Conservation (phyloP, 2,888 invertebrate species). For the Tinea pellionella region DNA sequence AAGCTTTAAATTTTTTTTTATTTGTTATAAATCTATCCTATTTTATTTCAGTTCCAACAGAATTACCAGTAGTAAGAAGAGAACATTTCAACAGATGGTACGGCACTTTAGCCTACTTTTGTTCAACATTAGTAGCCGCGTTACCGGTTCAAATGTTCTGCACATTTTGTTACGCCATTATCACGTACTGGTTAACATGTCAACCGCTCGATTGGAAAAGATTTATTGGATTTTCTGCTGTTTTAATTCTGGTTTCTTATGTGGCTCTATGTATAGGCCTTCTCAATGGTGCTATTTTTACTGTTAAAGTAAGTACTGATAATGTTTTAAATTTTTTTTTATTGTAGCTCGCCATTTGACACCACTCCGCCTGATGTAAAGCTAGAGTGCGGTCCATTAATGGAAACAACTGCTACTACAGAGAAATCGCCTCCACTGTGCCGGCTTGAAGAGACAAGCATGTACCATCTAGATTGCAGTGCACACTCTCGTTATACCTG, state of each 20-base stretch:
- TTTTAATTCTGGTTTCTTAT: conserved; percentile 81
- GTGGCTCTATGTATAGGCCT: conserved; percentile 90
- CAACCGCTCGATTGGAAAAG: conserved; percentile 84
- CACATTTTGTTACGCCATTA: conserved; percentile 78
- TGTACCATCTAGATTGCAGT: too few relatives aligned
- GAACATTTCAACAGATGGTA: conserved; percentile 95
- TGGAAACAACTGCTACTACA: background rate
- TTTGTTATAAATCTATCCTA: too few relatives aligned
- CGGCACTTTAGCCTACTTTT: conserved; percentile 83
- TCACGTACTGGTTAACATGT: conserved; percentile 88
- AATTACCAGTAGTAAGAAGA: conserved; percentile 81
- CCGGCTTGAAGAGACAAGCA: too few relatives aligned
- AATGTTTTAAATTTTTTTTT: background rate
- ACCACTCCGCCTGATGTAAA: background rate
- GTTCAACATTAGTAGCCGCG: conserved; percentile 82
- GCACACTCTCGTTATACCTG: background rate
- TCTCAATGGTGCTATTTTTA: conserved; percentile 84
- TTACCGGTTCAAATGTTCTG: conserved; percentile 84
- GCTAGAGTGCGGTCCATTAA: background rate
- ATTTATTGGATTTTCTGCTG: conserved; percentile 76
- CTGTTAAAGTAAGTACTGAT: conserved; percentile 74
- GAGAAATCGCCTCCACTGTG: too few relatives aligned
- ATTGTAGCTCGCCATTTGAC: too few relatives aligned
- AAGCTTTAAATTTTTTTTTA: too few relatives aligned
- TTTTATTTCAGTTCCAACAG: conserved; percentile 77